Conservation (phyloP, 2,797 vertebrate genomes). For the Characodon lateralis region DNA sequence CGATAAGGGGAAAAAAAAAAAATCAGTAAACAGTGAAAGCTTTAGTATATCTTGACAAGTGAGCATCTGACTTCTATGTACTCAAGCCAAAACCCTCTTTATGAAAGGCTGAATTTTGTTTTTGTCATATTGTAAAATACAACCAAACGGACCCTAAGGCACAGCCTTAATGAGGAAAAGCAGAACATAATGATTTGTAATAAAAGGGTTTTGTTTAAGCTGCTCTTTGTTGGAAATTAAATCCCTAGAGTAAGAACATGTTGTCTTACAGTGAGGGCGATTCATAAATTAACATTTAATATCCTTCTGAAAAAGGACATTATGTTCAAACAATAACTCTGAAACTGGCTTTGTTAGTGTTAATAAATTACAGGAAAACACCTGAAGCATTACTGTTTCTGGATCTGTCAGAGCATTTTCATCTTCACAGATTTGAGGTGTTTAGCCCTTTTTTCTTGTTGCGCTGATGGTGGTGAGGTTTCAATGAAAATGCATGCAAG, state of each 20-base stretch:
- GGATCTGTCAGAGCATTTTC: background rate
- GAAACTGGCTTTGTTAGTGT: background rate
- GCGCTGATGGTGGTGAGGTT: background rate
- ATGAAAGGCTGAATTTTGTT: background rate
- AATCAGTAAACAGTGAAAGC: background rate
- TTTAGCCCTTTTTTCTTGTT: background rate
- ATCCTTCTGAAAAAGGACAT: background rate
- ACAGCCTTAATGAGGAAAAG: background rate
- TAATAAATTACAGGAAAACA: background rate
- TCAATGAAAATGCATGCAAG: background rate
- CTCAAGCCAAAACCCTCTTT: background rate
- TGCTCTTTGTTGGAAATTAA: background rate
- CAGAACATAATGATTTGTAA: background rate
- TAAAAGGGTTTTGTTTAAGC: background rate
- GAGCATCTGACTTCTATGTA: background rate
- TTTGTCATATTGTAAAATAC: background rate
- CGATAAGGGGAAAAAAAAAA: background rate
- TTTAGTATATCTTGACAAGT: background rate
- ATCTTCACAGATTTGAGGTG: background rate
- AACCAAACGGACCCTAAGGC: background rate
- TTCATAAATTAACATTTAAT: background rate
- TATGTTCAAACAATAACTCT: background rate
- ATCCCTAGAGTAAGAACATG: background rate
- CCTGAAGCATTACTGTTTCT: background rate
- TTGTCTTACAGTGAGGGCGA: background rate